Conservation (phyloP, 2,888 invertebrate genomes). For the Thera britannica region DNA sequence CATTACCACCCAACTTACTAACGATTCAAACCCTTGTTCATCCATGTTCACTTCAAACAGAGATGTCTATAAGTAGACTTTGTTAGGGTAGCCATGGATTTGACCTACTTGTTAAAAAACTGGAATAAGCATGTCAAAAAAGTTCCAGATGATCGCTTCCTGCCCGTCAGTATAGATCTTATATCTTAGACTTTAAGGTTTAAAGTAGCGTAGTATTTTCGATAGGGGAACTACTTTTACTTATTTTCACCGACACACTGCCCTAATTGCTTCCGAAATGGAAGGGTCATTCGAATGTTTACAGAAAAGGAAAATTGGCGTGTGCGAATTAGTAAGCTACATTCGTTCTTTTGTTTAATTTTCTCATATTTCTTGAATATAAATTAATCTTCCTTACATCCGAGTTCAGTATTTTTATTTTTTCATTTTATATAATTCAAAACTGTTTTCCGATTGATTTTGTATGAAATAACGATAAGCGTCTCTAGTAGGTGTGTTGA, state of each 20-base stretch:
- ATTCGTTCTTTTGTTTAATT: neutral
- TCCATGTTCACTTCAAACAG: conserved; percentile 3
- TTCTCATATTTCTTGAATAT: too few species aligned
- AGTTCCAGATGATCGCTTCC: conserved; percentile 36
- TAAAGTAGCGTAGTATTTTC: conserved; percentile 14
- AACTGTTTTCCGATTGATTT: too few species aligned
- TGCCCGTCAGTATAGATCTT: conserved; percentile 21
- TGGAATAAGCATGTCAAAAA: conserved; percentile 50
- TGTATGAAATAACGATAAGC: too few species aligned
- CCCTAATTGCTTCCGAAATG: conserved; percentile 43
- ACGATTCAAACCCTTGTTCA: conserved; percentile 1
- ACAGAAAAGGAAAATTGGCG: conserved; percentile 29
- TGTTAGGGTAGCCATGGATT: conserved; percentile 42
- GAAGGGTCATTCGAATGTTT: conserved; percentile 42
- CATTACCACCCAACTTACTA: neutral
- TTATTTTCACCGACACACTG: conserved; percentile 38
- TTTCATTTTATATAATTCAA: too few species aligned
- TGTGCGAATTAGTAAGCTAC: conserved; percentile 5
- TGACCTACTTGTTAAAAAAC: conserved; percentile 62
- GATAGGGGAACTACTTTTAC: conserved; percentile 24
- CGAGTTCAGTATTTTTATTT: too few species aligned
- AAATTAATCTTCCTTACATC: too few species aligned
- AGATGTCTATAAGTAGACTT: conserved; percentile 28
- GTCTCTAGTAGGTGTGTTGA: too few species aligned
- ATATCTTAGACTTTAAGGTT: conserved; percentile 22